Percentiles rank a stretch among this genome's conserved stretches.
Evolutionary conservation across 2,113 vertebrate genomes (phyloP).

Genomic region (Phalacrocorax carbo): DNA sequence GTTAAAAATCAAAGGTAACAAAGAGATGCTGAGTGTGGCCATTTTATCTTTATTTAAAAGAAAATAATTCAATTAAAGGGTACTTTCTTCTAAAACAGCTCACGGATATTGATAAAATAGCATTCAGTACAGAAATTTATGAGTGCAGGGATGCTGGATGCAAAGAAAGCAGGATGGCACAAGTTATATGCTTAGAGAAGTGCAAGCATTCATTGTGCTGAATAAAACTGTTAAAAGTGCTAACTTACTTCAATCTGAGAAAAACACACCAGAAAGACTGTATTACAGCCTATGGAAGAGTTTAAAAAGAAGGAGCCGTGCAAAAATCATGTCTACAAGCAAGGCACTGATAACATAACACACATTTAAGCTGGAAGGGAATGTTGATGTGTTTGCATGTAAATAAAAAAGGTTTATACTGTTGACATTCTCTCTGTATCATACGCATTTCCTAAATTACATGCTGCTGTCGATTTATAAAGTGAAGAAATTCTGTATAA

Average conservation of each 20-base stretch:
- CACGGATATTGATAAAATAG: not conserved
- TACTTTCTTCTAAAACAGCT: not conserved
- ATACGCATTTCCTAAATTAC: conserved; percentile 13
- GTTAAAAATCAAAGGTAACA: not conserved
- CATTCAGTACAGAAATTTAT: not conserved
- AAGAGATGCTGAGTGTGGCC: not conserved
- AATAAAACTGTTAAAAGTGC: not conserved
- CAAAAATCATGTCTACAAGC: not conserved
- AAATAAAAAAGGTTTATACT: not conserved
- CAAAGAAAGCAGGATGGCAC: not conserved
- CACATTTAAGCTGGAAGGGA: not conserved
- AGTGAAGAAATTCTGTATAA: conserved; percentile 11
- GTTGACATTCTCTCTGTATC: not conserved
- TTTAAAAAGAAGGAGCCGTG: not conserved
- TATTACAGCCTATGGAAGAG: not conserved
- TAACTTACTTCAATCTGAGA: not conserved
- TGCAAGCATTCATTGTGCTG: not conserved
- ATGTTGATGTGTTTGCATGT: not conserved
- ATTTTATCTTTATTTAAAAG: not conserved
- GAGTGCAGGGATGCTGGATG: not conserved
- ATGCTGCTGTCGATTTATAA: not conserved
- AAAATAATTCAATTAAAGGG: not conserved
- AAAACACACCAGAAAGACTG: not conserved
- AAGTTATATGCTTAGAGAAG: not conserved
- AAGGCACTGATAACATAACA: not conserved